Conservation (phyloP, 2,113 vertebrate genomes). For the Podarcis cretensis region DNA sequence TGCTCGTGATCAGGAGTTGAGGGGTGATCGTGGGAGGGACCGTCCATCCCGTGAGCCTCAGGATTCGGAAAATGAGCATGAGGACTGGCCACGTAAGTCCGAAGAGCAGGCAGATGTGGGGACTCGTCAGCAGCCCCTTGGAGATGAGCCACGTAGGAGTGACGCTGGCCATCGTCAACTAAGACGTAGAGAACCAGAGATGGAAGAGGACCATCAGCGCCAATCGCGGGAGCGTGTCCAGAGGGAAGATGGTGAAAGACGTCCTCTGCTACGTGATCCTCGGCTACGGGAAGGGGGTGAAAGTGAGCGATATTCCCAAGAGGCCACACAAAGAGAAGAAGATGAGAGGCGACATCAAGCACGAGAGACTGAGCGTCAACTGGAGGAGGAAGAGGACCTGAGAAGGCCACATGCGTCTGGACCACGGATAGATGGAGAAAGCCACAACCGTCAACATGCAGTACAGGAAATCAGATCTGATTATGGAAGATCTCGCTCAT, state of each 20-base stretch:
- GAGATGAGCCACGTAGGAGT: fast-evolving
- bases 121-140: not conserved
- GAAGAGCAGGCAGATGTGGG: too few species aligned
- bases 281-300: not conserved
- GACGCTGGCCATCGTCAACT: not conserved
- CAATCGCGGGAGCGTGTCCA: not conserved
- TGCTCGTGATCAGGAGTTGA: not conserved
- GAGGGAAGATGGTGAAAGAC: not conserved
- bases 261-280: not conserved
- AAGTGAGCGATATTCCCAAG: not conserved
- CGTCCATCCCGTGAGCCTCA: not conserved
- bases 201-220: fast-evolving
- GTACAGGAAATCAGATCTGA: not conserved
- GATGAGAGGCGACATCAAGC: not conserved
- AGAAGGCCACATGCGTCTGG: not conserved
- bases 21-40: not conserved
- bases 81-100: not conserved
- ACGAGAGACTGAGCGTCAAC: not conserved
- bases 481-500: not conserved
- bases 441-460: not conserved
- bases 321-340: not conserved
- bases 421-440: not conserved
- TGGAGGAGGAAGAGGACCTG: not conserved
- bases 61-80: not conserved
- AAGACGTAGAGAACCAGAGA: not conserved